These are phyloP conservation scores for Mallotus villosus DNA, from an alignment of 2,797 vertebrate species.

Conservation along the genomic window DNA sequence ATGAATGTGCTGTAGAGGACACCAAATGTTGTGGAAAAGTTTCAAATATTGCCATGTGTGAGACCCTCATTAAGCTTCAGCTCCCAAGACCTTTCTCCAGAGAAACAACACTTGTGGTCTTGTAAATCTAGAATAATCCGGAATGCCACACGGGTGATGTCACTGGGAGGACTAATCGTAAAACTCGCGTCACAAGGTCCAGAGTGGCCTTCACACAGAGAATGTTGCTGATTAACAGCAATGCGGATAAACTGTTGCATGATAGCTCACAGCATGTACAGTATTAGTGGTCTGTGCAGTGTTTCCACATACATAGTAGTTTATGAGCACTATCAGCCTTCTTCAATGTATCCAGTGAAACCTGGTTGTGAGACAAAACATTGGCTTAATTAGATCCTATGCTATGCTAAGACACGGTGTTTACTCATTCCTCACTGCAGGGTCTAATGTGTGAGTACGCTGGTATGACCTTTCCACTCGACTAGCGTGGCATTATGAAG, in stretches of 20 bases:
- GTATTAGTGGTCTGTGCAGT: too few relatives aligned
- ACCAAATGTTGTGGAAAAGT: neutral
- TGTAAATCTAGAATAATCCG: constrained; percentile 11
- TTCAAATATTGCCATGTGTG: neutral
- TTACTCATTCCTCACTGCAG: neutral
- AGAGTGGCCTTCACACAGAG: constrained; percentile 13
- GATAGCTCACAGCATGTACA: neutral
- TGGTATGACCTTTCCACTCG: neutral
- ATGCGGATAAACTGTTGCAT: constrained; percentile 1
- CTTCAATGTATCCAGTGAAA: neutral
- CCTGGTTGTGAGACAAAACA: neutral
- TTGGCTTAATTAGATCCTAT: neutral
- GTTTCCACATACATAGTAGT: too few relatives aligned
- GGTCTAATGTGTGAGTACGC: neutral
- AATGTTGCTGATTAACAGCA: constrained; percentile 4
- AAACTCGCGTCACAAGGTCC: constrained; percentile 19
- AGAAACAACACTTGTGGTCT: constrained; percentile 19
- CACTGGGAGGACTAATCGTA: constrained; percentile 19
- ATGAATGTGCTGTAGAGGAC: neutral
- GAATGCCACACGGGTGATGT: constrained; percentile 39
- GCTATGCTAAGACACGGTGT: neutral
- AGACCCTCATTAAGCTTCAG: neutral
- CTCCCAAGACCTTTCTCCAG: neutral
- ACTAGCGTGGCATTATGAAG: constrained; percentile 4
- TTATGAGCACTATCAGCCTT: too few relatives aligned